Conservation (phyloP, 2,113 vertebrate species). For the Neomonachus schauinslandi region DNA sequence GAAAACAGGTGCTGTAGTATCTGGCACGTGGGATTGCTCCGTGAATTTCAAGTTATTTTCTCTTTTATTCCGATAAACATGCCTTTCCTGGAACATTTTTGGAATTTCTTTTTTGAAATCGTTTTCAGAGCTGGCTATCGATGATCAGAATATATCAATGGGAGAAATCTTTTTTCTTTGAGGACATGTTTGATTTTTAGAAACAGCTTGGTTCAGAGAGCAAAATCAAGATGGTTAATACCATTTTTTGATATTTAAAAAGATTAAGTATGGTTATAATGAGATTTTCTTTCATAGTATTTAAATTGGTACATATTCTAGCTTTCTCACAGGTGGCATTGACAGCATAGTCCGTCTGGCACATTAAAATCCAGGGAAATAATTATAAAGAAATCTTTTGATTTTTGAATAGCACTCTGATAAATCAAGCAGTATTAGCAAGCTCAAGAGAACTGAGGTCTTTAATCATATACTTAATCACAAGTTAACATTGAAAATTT, state of each 20-base stretch:
- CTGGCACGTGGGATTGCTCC: background rate
- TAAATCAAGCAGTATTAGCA: conserved; percentile 38
- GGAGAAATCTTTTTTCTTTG: conserved; percentile 1
- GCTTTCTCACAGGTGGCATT: background rate
- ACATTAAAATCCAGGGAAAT: conserved; percentile 24
- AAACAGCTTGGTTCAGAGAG: background rate
- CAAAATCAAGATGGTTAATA: background rate
- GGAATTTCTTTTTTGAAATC: conserved; percentile 23
- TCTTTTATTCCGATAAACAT: background rate
- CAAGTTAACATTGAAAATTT: background rate
- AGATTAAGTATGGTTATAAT: background rate
- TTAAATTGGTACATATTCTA: background rate
- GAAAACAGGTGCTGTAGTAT: background rate
- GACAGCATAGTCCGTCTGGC: background rate
- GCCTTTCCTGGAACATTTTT: background rate
- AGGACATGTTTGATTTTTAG: conserved; percentile 32
- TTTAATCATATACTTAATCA: conserved; percentile 17
- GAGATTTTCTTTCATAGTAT: background rate
- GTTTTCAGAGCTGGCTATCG: background rate
- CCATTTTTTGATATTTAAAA: conserved; percentile 21
- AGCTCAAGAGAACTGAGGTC: conserved; percentile 21
- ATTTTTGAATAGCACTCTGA: conserved; percentile 34
- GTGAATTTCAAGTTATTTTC: conserved; percentile 21
- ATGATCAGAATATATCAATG: background rate
- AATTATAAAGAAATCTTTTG: background rate